Base-by-base conservation (phyloP, 2,888 invertebrate genomes). In the Marasmarcha lunaedactyla region DNA sequence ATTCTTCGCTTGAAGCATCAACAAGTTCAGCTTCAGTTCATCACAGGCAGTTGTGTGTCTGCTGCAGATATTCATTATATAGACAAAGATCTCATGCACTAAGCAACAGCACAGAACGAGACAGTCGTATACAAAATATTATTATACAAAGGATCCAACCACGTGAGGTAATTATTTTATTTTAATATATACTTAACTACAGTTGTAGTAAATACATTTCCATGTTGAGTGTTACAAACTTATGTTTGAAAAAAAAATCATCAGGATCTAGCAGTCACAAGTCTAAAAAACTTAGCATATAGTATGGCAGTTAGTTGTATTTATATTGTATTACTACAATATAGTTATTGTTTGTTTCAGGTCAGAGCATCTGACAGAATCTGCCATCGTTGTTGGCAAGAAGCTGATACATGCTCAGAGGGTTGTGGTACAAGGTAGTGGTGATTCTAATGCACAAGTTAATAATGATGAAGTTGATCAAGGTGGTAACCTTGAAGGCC, bases 321-420 rank as follows among this genome's bases (percentile, higher is more conserved):
- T 3, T n/a, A n/a, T n/a, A 7, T 20, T 20, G 20, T 7, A 20
- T 20, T 20, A 20, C 20, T 20, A 20, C 20, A 20, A 20, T 20
- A 20, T 20, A 20, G 7, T 20, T n/a, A n/a, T 7, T 20, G 20
- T 7, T 3, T 20, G 20, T 20, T 20, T 20, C 30, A 30, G 30
- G n/a, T 30, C 3, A 30, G n/a, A n/a, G 30, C 2, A 30, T n/a
- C 30, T 30, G 30, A 30, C 30, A 30, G 11, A 11, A 30, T 30
- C 30, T 30, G 30, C 30, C 30, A 30, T 30, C 30, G 6, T n/a
- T 30, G 30, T 30, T 30, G 30, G 30, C 30, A 30, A 30, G 11
- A 11, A 7, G 30, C 30, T n/a, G 30, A 30, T 10, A 30, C n/a
- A 9, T 30, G 30, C 30, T 2, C n/a, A 9, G 9, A 10, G n/a